phyloP scores from a whole-genome alignment of 37 sponge, comb jelly and placozoan species.

The Chondrosia reniformis region DNA sequence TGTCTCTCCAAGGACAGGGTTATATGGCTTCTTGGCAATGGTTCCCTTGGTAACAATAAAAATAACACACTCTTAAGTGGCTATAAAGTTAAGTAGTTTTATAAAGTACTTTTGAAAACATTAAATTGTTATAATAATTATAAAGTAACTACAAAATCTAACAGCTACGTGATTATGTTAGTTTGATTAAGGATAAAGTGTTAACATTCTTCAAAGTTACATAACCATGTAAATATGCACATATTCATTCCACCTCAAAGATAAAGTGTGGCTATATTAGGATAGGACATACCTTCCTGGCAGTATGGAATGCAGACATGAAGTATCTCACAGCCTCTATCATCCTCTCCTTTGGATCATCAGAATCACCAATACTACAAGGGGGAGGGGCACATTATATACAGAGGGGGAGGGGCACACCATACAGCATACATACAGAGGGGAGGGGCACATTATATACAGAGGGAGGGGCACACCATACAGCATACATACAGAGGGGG shows the following conservation, averaged over 20 bases:
- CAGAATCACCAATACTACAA: constrained; percentile 62
- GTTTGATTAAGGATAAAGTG: no score
- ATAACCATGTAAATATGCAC: no score
- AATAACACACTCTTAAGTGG: no score
- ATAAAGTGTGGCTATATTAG: no score
- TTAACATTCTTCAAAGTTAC: no score
- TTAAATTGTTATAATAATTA: no score
- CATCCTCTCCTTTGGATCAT: constrained; percentile 75
- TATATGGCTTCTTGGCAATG: constrained; percentile 97
- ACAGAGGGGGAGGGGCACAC: background rate
- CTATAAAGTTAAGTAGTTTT: no score
- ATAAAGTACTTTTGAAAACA: no score
- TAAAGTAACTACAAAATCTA: no score
- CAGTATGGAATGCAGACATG: constrained; percentile 94
- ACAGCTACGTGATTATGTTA: no score
- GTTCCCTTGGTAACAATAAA: constrained; percentile 46
- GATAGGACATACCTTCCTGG: constrained; percentile 57
- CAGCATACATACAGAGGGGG: background rate
- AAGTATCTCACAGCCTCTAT: constrained; percentile 72
- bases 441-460: background rate
- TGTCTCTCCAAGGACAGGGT: constrained; percentile 94
- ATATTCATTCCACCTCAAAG: no score
- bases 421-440: background rate
- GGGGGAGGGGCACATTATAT: background rate
- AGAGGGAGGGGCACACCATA: background rate